Conservation (phyloP, 2,888 invertebrate species). For the Euphydryas editha region DNA sequence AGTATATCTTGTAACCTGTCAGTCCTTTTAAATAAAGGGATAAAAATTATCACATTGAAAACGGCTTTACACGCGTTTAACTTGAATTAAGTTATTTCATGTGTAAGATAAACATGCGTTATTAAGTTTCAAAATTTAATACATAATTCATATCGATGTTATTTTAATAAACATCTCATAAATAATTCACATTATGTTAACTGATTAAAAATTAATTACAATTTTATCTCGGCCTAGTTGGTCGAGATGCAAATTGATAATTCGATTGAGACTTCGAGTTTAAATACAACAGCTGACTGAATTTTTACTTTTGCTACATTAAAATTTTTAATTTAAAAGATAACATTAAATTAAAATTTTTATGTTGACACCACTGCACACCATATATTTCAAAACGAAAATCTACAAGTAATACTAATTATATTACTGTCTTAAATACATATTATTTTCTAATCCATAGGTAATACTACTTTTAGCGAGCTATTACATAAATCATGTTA, state of each 20-base stretch:
- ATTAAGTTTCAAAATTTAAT: not conserved
- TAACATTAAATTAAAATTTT: too few species aligned
- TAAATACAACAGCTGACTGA: not conserved
- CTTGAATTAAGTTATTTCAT: conserved; percentile 1
- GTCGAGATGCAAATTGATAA: conserved; percentile 4
- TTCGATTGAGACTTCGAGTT: not conserved
- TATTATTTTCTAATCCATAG: too few species aligned
- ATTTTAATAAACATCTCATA: conserved; percentile 12
- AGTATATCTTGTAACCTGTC: not conserved
- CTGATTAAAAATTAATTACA: conserved; percentile 10
- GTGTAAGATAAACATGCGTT: not conserved
- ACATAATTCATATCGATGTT: conserved; percentile 1
- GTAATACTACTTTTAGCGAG: too few species aligned
- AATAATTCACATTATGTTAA: conserved; percentile 9
- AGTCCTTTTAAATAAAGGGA: not conserved
- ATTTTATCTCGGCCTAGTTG: not conserved
- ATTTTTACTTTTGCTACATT: not conserved
- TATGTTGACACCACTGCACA: too few species aligned
- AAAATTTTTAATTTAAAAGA: too few species aligned
- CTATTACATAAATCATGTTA: too few species aligned
- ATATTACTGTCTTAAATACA: too few species aligned
- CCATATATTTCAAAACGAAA: too few species aligned
- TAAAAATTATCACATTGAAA: not conserved
- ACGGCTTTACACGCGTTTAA: not conserved
- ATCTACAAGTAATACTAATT: too few species aligned